Evolutionary conservation across 2,113 vertebrate genomes (phyloP), one percentile per base, ranked within the genome.

Genomic region (Chroicocephalus ridibundus): DNA sequence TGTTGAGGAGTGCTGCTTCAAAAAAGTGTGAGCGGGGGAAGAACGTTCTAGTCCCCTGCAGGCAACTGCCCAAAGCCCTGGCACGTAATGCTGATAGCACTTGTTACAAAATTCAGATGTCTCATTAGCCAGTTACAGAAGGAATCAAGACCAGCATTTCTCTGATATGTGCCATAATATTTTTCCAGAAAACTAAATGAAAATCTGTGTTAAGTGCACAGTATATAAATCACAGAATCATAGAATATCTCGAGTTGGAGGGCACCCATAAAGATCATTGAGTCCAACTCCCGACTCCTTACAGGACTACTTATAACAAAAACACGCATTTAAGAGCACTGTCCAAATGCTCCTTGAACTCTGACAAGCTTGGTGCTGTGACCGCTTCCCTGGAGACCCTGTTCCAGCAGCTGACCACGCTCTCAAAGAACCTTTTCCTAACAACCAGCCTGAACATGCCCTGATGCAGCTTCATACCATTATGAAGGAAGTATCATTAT

Each of bases 11-110:
- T 16, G 2, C 34, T 52, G 16, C 75, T 86, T 86, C 27, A 80
- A 52, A 57, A 71, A 42, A 76, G 7, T 2, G 34, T 3, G 15
- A 88, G 24, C 0, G 0, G n/a, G 13, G n/a, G 22, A 90, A 88
- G 40, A 92, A 88, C 5, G 5, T 82, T 86, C 79, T 38, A 60
- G 47, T 47, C 15, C 27, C 18, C 66, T 36, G 31, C 3, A 54
- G 47, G 61, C 78, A 94, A 65, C 57, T 57, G 57, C 26, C 70
- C 75, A 71, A 87, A 80, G n/a, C 18, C 58, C 49, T 42, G 29
- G 15, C 20, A 72, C 0, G 0, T 25, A 51, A 29, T 4, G 18
- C 49, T 61, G 49, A 44, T 4, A 89, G 51, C 18, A 36, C 44
- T 81, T 0, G 0, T 31, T 49, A 81, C 17, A 76, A 90, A 91